Evolutionary conservation across 2,888 invertebrate species (phyloP).

Genomic region (Monopis laevigella): DNA sequence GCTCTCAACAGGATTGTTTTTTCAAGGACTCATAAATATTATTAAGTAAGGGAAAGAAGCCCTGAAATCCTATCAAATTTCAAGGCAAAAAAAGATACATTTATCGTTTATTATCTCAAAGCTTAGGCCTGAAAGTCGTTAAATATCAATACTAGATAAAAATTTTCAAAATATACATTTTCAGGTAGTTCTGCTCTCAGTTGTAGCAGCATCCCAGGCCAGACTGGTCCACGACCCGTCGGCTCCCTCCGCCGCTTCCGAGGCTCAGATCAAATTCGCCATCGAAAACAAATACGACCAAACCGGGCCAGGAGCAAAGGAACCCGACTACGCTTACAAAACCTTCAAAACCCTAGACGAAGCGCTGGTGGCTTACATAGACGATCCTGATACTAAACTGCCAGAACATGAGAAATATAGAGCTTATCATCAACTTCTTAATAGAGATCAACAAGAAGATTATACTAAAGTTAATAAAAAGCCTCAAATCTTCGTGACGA

Average conservation of each 20-base stretch:
- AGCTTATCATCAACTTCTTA: constrained; percentile 28
- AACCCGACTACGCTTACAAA: constrained; percentile 38
- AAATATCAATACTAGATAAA: no score
- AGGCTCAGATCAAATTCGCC: constrained; percentile 48
- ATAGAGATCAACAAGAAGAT: background rate
- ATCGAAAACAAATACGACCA: constrained; percentile 53
- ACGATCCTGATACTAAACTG: constrained; percentile 49
- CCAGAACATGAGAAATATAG: constrained; percentile 37
- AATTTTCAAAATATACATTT: background rate
- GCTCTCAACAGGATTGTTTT: no score
- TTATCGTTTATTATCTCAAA: no score
- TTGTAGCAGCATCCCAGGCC: background rate
- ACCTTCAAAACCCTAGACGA: constrained; percentile 45
- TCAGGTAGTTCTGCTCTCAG: background rate
- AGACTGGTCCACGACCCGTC: background rate
- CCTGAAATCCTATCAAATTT: no score
- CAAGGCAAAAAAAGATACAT: no score
- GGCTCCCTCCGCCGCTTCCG: constrained; percentile 38
- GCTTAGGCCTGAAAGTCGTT: no score
- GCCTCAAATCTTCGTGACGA: constrained; percentile 6
- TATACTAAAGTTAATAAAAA: no score
- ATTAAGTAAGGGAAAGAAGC: no score
- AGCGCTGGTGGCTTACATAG: constrained; percentile 39
- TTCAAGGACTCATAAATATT: no score
- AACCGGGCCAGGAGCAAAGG: constrained; percentile 52